phyloP scores from a whole-genome alignment of 53 echinoderm and acorn worm species.

The Holothuria scabra region DNA sequence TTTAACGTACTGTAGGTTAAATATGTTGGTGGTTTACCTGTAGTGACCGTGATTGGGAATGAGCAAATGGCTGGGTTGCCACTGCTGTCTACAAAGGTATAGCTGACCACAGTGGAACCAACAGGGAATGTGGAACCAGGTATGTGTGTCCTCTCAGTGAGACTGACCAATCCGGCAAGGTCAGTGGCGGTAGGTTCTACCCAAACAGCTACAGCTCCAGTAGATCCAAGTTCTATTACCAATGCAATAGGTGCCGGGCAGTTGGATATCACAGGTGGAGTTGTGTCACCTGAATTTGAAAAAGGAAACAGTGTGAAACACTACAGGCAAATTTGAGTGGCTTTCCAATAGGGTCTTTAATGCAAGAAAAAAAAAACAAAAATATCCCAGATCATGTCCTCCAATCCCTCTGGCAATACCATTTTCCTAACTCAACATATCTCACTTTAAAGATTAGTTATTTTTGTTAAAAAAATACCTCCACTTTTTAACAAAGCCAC shows the following conservation, averaged over 20 bases:
- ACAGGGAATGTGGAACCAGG: conserved; percentile 48
- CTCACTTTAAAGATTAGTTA: too few relatives aligned
- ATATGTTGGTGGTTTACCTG: too few relatives aligned
- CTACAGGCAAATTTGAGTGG: too few relatives aligned
- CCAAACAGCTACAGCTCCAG: conserved; percentile 45
- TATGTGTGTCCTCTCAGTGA: conserved; percentile 16
- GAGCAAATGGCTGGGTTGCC: conserved; percentile 43
- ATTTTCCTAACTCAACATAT: too few relatives aligned
- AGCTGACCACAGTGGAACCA: conserved; percentile 50
- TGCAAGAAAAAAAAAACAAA: too few relatives aligned
- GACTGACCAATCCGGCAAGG: conserved; percentile 49
- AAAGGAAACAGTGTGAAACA: too few relatives aligned
- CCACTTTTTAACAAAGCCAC: too few relatives aligned
- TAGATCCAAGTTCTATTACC: conserved; percentile 25
- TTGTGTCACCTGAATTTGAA: conserved; percentile 40
- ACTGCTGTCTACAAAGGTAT: conserved; percentile 59
- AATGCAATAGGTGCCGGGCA: neutral
- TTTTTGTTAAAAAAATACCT: too few relatives aligned
- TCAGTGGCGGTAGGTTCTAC: conserved; percentile 57
- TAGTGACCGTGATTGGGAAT: conserved; percentile 46
- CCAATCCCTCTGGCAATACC: too few relatives aligned
- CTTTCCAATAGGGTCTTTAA: too few relatives aligned
- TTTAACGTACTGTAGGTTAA: too few relatives aligned
- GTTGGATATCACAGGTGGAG: conserved; percentile 20
- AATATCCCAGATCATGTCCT: too few relatives aligned